Evolutionary conservation across 1,140 invertebrate species (phyloP), one percentile per base, ranked within the genome.

Genomic region (Drosophila pachea): DNA sequence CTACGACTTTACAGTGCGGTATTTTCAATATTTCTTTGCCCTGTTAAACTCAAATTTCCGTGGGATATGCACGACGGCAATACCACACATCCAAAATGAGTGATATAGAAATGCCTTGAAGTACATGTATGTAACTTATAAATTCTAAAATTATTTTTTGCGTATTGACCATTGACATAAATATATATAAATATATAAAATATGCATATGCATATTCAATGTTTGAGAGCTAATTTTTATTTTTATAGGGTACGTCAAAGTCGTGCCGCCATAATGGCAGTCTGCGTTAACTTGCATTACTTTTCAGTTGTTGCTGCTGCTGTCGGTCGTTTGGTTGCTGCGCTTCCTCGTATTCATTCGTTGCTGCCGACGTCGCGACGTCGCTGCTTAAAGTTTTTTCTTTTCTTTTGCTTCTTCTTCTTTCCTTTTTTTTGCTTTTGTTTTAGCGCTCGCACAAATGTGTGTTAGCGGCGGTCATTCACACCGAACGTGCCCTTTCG

Each of bases 401-500:
- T 32, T 36, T 36, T 52, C 47, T 43, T 45, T 64, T 63, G 59
- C 11, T 8, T 40, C 22, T 61, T 68, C 48, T 56, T 40, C 59
- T 72, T 73, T 72, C 87, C 71, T 53, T 56, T 40, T 62, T 72
- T 73, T 72, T 87, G 74, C 64, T 77, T 84, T 87, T 87, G 79
- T 83, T 84, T 79, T 84, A 86, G 76, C 76, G 76, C 81, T 83
- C 81, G 84, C 81, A 71, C 81, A 88, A 88, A 88, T 88, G 86
- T 88, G 86, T 88, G 86, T 88, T 88, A 88, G 86, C 81, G 73
- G 78, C 86, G 86, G 86, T 88, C 86, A 88, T 88, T 88, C 86
- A 88, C 86, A 86, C 74, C 68, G 77, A 88, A 88, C 84, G 76
- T 87, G 84, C 84, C 84, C 84, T 86, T 86, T 86, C 55, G 74